Percentiles rank a stretch among this genome's conserved stretches.
Conservation (phyloP, 2,113 vertebrate species). For the Talpa occidentalis region DNA sequence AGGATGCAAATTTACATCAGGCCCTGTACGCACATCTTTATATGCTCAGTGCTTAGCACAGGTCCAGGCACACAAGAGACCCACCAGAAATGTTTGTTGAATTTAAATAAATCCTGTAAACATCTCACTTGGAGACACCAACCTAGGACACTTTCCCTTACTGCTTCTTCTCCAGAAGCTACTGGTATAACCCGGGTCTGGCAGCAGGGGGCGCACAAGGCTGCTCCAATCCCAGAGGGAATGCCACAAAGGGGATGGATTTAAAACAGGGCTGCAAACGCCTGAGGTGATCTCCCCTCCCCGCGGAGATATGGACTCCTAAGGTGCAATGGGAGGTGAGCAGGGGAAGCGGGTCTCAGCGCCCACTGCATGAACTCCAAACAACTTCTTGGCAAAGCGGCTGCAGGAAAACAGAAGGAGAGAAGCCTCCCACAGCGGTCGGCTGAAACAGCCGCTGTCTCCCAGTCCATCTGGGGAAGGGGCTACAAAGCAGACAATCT, state of each 20-base stretch:
- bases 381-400: slow-evolving; percentile 10
- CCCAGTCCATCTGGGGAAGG: slow-evolving; percentile 63
- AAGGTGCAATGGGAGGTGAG: not conserved
- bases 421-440: not conserved
- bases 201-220: not conserved
- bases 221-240: not conserved
- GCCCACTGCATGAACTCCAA: not conserved
- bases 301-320: not conserved
- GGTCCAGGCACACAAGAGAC: not conserved
- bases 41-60: not conserved
- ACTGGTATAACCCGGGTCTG: not conserved
- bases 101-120: slow-evolving; percentile 38
- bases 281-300: not conserved
- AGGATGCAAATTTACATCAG: not conserved
- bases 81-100: slow-evolving; percentile 1
- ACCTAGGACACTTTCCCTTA: not conserved
- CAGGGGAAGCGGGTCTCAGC: not conserved
- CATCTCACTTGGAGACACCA: not conserved
- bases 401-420: not conserved
- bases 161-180: slow-evolving; percentile 25
- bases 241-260: not conserved
- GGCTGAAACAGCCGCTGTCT: not conserved
- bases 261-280: not conserved
- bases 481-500: slow-evolving; percentile 78
- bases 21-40: too few species aligned